Conservation (phyloP, 2,797 vertebrate genomes). For the Aquila chrysaetos region DNA sequence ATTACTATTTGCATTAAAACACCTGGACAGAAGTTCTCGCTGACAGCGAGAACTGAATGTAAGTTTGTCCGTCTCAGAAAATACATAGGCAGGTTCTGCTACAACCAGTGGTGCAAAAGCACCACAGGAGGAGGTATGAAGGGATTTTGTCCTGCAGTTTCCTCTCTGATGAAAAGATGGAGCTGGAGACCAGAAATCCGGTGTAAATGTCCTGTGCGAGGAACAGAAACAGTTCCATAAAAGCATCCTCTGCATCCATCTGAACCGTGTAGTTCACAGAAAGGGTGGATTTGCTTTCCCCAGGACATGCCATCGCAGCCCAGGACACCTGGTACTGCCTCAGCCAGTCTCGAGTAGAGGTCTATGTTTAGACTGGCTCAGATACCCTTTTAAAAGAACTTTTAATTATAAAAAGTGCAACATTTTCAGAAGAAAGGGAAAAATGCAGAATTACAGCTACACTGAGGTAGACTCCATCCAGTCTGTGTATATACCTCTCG, state of each 20-base stretch:
- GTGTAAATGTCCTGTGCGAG: fast-evolving
- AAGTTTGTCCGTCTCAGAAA: background rate
- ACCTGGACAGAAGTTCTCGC: background rate
- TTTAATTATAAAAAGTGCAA: background rate
- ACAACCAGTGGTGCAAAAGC: background rate
- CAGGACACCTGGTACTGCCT: background rate
- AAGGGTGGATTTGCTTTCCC: background rate
- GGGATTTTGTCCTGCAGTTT: background rate
- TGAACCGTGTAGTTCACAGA: background rate
- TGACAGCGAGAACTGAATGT: too few species aligned
- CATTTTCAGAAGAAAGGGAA: background rate
- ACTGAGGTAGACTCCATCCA: background rate
- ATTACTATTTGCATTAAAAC: background rate
- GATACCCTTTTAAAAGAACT: background rate
- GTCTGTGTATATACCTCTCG: background rate
- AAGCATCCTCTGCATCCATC: background rate
- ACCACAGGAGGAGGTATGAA: background rate
- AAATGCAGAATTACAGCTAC: background rate
- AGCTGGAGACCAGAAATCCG: background rate
- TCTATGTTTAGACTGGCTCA: background rate
- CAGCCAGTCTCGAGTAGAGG: background rate
- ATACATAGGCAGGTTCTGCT: background rate
- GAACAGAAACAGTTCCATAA: too few species aligned
- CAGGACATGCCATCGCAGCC: too few species aligned
- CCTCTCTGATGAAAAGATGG: background rate